These are phyloP conservation scores for Junonia oenone DNA, from an alignment of 2,888 invertebrate species.

Conservation along the genomic window DNA sequence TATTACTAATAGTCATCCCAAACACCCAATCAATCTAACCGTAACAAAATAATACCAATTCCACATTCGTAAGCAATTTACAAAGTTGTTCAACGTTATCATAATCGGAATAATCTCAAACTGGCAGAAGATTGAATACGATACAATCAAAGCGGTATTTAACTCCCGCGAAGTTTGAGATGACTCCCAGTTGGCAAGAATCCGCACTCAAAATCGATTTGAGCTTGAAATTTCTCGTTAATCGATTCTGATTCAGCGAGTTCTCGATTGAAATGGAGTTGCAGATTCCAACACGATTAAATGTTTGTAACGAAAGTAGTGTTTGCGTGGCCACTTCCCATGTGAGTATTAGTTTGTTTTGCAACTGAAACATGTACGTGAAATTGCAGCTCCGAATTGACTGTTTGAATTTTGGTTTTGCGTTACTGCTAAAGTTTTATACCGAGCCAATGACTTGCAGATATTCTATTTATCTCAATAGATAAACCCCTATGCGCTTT, in stretches of 20 bases:
- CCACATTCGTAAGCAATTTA: neutral
- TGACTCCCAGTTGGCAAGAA: conserved; percentile 36
- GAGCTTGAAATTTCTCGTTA: conserved; percentile 53
- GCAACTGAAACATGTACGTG: conserved; percentile 9
- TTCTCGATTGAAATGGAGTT: conserved; percentile 50
- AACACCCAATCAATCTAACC: neutral
- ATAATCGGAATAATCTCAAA: conserved; percentile 30
- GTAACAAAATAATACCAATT: neutral
- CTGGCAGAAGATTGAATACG: conserved; percentile 35
- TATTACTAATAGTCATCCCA: neutral
- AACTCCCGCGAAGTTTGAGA: conserved; percentile 40
- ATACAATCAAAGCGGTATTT: conserved; percentile 47
- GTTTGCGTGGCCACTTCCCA: conserved; percentile 30
- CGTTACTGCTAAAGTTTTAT: neutral
- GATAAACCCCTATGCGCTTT: neutral
- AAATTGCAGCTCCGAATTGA: neutral
- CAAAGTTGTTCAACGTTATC: conserved; percentile 16
- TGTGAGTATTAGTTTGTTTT: conserved; percentile 20
- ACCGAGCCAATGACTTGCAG: neutral
- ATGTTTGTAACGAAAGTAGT: conserved; percentile 35
- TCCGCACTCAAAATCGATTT: conserved; percentile 45
- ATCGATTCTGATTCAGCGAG: conserved; percentile 59
- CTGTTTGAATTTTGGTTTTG: neutral
- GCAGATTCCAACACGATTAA: conserved; percentile 42
- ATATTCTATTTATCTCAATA: neutral